phyloP scores from a whole-genome alignment of 2,797 vertebrate genomes.

The Pelobates cultripes region DNA sequence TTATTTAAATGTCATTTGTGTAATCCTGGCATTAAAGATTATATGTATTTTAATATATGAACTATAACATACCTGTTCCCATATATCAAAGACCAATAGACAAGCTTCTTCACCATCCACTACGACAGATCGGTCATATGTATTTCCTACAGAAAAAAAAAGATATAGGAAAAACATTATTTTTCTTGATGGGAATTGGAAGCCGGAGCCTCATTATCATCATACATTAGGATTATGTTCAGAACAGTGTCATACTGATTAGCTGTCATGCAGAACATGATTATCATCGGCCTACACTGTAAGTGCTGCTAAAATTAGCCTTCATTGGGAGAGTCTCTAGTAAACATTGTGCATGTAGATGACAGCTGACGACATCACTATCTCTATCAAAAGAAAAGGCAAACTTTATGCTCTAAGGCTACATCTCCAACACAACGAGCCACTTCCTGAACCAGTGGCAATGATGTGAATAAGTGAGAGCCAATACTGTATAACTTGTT shows the following conservation, averaged over 20 bases:
- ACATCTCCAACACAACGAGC: background rate
- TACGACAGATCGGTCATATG: slow-evolving; percentile 89
- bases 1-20: background rate
- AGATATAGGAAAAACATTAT: background rate
- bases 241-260: background rate
- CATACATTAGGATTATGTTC: background rate
- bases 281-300: background rate
- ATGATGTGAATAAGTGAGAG: no score
- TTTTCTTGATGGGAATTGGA: background rate
- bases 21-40: background rate
- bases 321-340: background rate
- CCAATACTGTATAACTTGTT: no score
- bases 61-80: slow-evolving; percentile 89
- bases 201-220: background rate
- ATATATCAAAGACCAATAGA: slow-evolving; percentile 92
- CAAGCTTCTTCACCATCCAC: slow-evolving; percentile 95
- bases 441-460: no score
- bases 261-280: background rate
- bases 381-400: background rate
- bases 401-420: background rate
- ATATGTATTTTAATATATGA: background rate
- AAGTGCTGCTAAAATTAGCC: background rate
- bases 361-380: background rate
- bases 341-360: background rate
- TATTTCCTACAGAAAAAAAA: slow-evolving; percentile 78